These are phyloP conservation scores for Lithophane socia DNA, from an alignment of 2,888 invertebrate species.

Conservation along the genomic window DNA sequence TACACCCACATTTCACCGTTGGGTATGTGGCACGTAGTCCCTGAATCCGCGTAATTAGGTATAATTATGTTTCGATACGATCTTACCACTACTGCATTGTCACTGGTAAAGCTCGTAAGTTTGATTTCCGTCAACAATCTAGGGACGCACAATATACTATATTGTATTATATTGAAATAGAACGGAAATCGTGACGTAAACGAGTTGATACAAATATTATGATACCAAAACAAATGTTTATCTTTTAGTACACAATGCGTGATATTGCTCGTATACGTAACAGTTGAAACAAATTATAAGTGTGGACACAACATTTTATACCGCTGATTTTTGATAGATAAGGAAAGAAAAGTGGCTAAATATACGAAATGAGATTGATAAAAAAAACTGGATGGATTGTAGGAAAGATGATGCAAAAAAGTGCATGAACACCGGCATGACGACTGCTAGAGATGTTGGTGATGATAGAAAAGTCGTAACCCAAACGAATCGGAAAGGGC, in stretches of 20 bases:
- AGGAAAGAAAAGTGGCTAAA: background rate
- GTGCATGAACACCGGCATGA: background rate
- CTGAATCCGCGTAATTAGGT: no score
- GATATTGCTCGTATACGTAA: slow-evolving; percentile 11
- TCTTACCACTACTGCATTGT: background rate
- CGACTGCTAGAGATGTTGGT: background rate
- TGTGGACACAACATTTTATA: background rate
- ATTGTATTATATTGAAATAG: slow-evolving; percentile 2
- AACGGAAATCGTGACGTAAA: slow-evolving; percentile 10
- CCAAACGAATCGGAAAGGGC: no score
- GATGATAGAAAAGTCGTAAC: no score
- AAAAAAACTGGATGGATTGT: background rate
- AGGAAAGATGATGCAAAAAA: background rate
- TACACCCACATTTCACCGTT: no score
- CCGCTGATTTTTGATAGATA: background rate
- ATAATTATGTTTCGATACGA: no score
- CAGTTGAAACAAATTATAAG: background rate
- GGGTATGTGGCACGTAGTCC: no score
- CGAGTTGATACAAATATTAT: slow-evolving; percentile 24
- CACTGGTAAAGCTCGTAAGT: background rate
- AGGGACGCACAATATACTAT: background rate
- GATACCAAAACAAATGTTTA: slow-evolving; percentile 35
- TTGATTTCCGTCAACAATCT: background rate
- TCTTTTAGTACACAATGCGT: slow-evolving; percentile 19
- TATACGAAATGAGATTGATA: background rate